Evolutionary conservation across 2,888 invertebrate species (phyloP), one percentile per base, ranked within the genome.

Genomic region (Micoletzkya japonica): DNA sequence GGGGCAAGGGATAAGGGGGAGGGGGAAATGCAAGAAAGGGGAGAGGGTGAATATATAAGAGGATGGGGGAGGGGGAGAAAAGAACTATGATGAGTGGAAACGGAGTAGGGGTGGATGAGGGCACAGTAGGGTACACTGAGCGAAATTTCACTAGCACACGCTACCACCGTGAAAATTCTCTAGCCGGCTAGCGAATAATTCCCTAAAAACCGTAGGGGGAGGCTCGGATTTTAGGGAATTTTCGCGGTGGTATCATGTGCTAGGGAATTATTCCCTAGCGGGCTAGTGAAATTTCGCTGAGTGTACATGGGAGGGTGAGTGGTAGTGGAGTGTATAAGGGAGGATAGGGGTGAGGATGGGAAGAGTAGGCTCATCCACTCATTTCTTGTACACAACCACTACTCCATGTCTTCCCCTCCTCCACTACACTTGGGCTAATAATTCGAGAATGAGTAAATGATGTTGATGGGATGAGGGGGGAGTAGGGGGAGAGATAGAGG

Each of bases 191-290:
- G n/a, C 32, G 57, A 57, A 57, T 58, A 24, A 58, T 36, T 36
- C 37, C 58, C 34, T 3, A 10, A 3, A 34, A 10, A 34, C 36
- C 37, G 58, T 10, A 24, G 50, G 36, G 58, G 34, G 39, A 39
- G 17, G 39, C 17, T 17, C 39, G 39, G 39, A 39, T 39, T 39
- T 10, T 39, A 39, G 39, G 7, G 10, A 39, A 39, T 17, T 39
- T 7, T 17, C 39, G 39, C 20, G 50, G 50, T n/a, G 32, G 57
- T 57, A 32, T 28, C 14, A 54, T 17, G 26, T 26, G 54, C 20
- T 30, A 30, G 57, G 10, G 57, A 57, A 57, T 57, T 57, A 57
- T 57, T 57, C 34, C 57, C 57, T n/a, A n/a, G n/a, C n/a, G n/a
- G n/a, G n/a, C n/a, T n/a, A n/a, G n/a, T n/a, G n/a, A n/a, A n/a